A percentile compares a stretch with the other conserved stretches of the same genome.
These are phyloP conservation scores for Zaprionus africanus DNA, from an alignment of 1,140 invertebrate genomes.

Conservation along the genomic window DNA sequence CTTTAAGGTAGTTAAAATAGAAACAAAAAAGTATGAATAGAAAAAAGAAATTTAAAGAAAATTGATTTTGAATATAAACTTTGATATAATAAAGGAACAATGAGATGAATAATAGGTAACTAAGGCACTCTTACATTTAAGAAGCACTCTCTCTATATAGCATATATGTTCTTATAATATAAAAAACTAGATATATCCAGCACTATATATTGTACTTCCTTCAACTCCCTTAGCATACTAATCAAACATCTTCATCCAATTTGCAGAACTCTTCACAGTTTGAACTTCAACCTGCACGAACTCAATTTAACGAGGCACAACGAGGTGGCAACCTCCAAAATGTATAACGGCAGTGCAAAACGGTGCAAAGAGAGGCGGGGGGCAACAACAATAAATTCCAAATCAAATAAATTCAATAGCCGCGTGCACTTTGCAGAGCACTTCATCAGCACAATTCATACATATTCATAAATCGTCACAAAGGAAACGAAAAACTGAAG, in stretches of 20 bases:
- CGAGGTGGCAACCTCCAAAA: slow-evolving; percentile 6
- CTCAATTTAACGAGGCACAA: neutral
- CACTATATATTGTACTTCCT: too few relatives aligned
- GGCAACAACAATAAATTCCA: slow-evolving; percentile 56
- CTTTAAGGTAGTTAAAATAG: neutral
- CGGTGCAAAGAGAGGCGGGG: neutral
- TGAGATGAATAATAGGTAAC: neutral
- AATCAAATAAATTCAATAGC: slow-evolving; percentile 66
- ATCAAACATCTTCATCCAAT: neutral
- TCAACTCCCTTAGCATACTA: neutral
- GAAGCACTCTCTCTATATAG: rapidly evolving
- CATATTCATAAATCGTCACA: slow-evolving; percentile 74
- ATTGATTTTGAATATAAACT: neutral
- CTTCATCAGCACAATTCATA: slow-evolving; percentile 48
- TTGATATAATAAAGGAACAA: rapidly evolving
- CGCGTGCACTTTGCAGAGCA: slow-evolving; percentile 38
- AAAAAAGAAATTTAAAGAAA: neutral
- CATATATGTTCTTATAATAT: too few relatives aligned
- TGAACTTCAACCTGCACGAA: slow-evolving; percentile 8
- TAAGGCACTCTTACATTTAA: too few relatives aligned
- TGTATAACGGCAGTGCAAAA: neutral
- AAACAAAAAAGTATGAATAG: neutral
- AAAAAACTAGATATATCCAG: too few relatives aligned
- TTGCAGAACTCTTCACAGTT: neutral
- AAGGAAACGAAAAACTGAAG: slow-evolving; percentile 56